Evolutionary conservation across 2,113 vertebrate genomes (phyloP), one percentile per base, ranked within the genome.

Genomic region (Sebastes fasciatus): DNA sequence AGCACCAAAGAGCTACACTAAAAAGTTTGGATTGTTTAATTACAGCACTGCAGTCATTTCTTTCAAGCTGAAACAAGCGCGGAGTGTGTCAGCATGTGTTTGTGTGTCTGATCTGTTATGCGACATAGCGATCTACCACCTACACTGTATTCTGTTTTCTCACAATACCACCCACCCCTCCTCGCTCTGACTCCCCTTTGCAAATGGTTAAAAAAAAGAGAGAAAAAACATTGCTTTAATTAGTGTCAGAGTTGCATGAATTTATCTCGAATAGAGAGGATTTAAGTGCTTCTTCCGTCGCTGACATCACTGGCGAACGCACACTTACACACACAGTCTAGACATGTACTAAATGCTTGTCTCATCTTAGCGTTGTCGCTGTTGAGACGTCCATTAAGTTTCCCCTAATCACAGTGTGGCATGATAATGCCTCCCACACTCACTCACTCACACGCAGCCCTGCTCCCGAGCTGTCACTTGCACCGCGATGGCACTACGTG

Each of bases 301-400:
- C 61, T 72, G 81, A 61, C 65, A 74, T 74, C 72, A 61, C 55
- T 19, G 4, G 71, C 63, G 83, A 66, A 74, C 68, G 65, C 64
- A 77, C 55, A 45, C 14, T 14, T 34, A 40, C 75, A 60, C 71
- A 61, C 54, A 64, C 55, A 2, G 79, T 91, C 89, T 86, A 80
- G 84, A 88, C 74, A 76, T 80, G 45, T 69, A 65, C 83, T 91
- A 80, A 93, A 92, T 58, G 80, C 79, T 74, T 75, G 76, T 89
- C 90, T 86, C 71, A 80, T 90, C 84, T 89, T 66, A 58, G 78
- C 40, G 83, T 84, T 89, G 81, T 83, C 42, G 45, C 79, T 51
- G 57, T 80, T 68, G 74, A 87, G 82, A 75, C 78, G 62, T 89
- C 88, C 86, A 93, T 94, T 93, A 91, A 90, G 80, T 83, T 83